A percentile compares a stretch with the other conserved stretches of the same genome.
Conservation (phyloP, 2,113 vertebrate species). For the Microtus oregoni region DNA sequence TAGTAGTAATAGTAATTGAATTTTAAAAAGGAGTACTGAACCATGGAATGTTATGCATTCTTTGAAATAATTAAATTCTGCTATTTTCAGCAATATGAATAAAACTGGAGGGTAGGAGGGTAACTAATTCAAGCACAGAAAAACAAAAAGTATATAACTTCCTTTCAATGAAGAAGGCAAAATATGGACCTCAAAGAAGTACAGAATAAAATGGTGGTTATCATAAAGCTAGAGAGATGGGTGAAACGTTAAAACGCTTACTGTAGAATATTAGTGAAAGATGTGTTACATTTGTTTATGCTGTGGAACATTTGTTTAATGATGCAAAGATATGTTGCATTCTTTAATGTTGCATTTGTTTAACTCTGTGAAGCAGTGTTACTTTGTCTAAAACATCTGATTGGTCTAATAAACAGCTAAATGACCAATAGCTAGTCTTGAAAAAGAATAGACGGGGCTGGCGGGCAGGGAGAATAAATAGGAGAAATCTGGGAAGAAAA, state of each 20-base stretch:
- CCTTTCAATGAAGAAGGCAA: neutral
- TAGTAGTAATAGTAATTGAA: conserved; percentile 28
- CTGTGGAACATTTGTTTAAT: neutral
- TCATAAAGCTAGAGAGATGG: neutral
- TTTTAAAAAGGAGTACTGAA: neutral
- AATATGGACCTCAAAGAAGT: neutral
- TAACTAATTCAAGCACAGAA: neutral
- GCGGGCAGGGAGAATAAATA: neutral
- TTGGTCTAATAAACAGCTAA: neutral
- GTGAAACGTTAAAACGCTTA: neutral
- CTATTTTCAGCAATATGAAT: neutral
- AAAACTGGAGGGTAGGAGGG: neutral
- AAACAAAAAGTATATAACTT: neutral
- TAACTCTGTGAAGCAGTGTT: neutral
- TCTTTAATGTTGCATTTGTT: neutral
- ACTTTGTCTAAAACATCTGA: neutral
- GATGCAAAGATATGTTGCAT: neutral
- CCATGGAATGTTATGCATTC: neutral
- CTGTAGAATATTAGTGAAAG: neutral
- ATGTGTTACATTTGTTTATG: neutral
- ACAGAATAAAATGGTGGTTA: neutral
- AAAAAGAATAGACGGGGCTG: neutral
- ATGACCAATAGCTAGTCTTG: neutral
- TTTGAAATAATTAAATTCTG: conserved; percentile 9
- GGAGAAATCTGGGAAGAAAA: neutral